Base-by-base conservation (phyloP, 1,140 invertebrate genomes). In the Drosophila equinoxialis region DNA sequence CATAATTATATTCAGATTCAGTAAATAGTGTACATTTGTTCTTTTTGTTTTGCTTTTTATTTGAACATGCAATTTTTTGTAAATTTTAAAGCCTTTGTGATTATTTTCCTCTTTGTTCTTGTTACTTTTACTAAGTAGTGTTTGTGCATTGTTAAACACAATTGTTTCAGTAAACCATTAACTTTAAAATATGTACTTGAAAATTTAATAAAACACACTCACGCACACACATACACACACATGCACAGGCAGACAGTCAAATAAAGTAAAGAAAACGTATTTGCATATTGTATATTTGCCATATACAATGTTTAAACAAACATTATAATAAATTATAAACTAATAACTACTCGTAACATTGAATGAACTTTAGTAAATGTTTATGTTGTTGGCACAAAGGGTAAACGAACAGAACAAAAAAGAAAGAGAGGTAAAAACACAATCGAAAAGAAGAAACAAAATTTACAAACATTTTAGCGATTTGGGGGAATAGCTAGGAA, bases 381-480 rank as follows among this genome's bases (percentile, higher is more conserved):
- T 67, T 61, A 37, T 30, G 54, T 80, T 66, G 54, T 81, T 87
- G 79, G 76, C 83, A 79, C 82, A 39, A 84, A 68, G 33, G 67
- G 66, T 81, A 23, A 69, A 39, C 57, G 37, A 48, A 48, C 51
- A 68, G 68, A 64, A 61, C 48, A 60, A 70, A 64, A 58, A 45
- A 30, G 30, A 30, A 30, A 30, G 6, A 6, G 30, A 6, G 0
- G 1, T 30, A 30, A 30, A 30, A 30, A 30, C 5, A 66, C 33
- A 45, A 59, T 59, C 17, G 41, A 58, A 75, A 17, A 17, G 63
- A 79, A 69, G 75, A 68, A 63, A 68, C 69, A 68, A 72, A 73
- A 26, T 26, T 4, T 26, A 26, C 23, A 26, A 26, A 4, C 23
- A 26, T 4, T 26, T 26, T 26, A 3, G 23, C 57, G 65, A 71